Evolutionary conservation across 2,797 vertebrate species (phyloP).

Genomic region (Diglossa cyanea): DNA sequence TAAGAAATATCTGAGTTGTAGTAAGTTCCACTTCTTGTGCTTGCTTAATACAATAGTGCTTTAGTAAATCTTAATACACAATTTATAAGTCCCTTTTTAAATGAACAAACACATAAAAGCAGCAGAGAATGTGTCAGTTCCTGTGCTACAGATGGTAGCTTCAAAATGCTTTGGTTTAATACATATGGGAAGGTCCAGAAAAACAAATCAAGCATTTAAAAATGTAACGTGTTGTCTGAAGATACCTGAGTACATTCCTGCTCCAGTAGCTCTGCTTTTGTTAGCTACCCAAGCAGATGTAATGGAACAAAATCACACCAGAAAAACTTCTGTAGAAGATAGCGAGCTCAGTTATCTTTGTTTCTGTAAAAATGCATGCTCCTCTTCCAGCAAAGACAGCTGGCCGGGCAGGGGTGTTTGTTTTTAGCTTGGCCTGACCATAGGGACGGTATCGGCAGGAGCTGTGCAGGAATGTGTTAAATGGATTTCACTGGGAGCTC

Average conservation of each 20-base stretch:
- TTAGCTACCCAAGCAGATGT: not conserved
- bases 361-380: not conserved
- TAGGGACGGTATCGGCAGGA: not conserved
- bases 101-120: not conserved
- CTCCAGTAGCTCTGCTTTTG: not conserved
- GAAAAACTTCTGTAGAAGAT: not conserved
- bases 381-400: not conserved
- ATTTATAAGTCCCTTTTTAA: not conserved
- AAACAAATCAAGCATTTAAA: not conserved
- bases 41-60: not conserved
- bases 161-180: not conserved
- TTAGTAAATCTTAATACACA: not conserved
- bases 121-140: not conserved
- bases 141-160: not conserved
- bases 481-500: not conserved
- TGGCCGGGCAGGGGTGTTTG: not conserved
- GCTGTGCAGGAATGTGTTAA: constrained; percentile 42
- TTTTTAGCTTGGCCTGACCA: not conserved
- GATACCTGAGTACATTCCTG: not conserved
- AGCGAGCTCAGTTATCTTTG: not conserved
- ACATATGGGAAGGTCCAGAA: not conserved
- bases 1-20: not conserved
- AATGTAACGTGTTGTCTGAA: not conserved
- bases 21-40: not conserved
- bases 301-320: not conserved